Evolutionary conservation across 2,113 vertebrate species (phyloP).

Genomic region (Tringa solitaria): DNA sequence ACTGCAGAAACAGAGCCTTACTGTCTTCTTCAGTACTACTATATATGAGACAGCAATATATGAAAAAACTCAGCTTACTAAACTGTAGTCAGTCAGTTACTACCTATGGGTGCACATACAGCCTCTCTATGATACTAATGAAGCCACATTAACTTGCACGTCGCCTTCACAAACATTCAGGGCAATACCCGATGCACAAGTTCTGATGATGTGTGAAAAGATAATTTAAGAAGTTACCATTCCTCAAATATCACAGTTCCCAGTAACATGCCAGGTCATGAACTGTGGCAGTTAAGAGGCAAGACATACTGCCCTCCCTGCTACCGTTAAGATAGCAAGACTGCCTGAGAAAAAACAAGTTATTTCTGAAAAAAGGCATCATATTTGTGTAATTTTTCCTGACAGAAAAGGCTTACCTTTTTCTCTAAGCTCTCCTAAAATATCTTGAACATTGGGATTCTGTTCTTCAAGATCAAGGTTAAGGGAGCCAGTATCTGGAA

Average conservation of each 20-base stretch:
- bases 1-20: neutral
- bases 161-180: neutral
- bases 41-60: accelerated
- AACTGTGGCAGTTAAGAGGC: neutral
- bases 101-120: neutral
- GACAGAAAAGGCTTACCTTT: conserved; percentile 79
- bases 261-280: neutral
- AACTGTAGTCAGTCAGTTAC: neutral
- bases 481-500: conserved; percentile 94
- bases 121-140: neutral
- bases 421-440: conserved; percentile 93
- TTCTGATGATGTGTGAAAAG: neutral
- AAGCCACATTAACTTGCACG: neutral
- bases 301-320: neutral
- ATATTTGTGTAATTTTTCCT: neutral
- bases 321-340: neutral
- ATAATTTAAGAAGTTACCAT: neutral
- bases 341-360: neutral
- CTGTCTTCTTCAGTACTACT: accelerated
- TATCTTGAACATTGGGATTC: conserved; percentile 97
- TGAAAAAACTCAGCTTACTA: neutral
- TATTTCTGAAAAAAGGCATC: neutral
- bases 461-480: conserved; percentile 98
- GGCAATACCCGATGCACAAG: neutral
- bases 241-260: neutral